Evolutionary conservation across 2,113 vertebrate species (phyloP).

Genomic region (Percina caprodes): DNA sequence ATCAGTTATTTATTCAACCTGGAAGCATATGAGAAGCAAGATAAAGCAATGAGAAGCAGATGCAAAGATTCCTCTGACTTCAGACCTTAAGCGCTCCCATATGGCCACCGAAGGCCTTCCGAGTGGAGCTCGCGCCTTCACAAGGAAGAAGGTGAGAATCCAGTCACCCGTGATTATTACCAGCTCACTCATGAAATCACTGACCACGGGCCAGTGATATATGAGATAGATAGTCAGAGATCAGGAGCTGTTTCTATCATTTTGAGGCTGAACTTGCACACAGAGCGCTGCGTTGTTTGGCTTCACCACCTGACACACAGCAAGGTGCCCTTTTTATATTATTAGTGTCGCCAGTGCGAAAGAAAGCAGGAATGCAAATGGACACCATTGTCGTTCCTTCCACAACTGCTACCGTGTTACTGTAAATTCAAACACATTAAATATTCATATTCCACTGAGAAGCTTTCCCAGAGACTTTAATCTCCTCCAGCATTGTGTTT

Average conservation of each 20-base stretch:
- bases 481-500: conserved; percentile 47
- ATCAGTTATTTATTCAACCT: conserved; percentile 26
- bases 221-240: conserved; percentile 23
- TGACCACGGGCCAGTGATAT: conserved; percentile 56
- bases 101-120: conserved; percentile 54
- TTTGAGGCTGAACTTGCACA: background rate
- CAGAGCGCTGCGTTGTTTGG: conserved; percentile 23
- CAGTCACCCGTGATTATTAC: conserved; percentile 84
- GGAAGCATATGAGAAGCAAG: conserved; percentile 24
- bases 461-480: conserved; percentile 26
- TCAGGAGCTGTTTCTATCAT: conserved; percentile 39
- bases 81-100: conserved; percentile 66
- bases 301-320: background rate
- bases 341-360: background rate
- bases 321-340: background rate
- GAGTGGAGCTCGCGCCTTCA: conserved; percentile 26
- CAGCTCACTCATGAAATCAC: conserved; percentile 83
- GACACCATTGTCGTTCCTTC: background rate
- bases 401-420: background rate
- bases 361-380: background rate
- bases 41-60: conserved; percentile 59
- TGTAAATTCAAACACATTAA: conserved; percentile 57
- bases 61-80: conserved; percentile 42
- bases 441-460: conserved; percentile 50
- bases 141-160: conserved; percentile 77